Evolutionary conservation across 2,888 invertebrate species (phyloP).

Genomic region (Lycia hirtaria): DNA sequence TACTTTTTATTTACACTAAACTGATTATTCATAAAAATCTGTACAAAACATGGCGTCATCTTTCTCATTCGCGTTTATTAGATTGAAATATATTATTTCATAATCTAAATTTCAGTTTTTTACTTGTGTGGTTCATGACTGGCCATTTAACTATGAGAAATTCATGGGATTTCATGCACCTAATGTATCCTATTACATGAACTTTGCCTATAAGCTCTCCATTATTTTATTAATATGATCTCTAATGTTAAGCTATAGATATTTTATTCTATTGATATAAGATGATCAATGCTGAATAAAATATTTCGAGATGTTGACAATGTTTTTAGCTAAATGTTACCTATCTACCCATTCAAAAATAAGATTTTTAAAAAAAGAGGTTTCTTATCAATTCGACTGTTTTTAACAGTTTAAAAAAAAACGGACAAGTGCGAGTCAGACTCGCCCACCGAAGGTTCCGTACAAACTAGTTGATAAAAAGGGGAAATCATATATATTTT

Average conservation of each 20-base stretch:
- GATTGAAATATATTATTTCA: slow-evolving; percentile 14
- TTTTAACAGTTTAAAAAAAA: too few species aligned
- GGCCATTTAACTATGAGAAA: slow-evolving; percentile 1
- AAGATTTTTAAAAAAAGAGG: not conserved
- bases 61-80: not conserved
- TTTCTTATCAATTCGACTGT: too few species aligned
- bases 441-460: too few species aligned
- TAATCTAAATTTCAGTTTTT: slow-evolving; percentile 2
- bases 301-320: slow-evolving; percentile 23
- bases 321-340: slow-evolving; percentile 10
- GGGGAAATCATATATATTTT: too few species aligned
- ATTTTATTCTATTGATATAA: slow-evolving; percentile 19
- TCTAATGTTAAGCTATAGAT: slow-evolving; percentile 24
- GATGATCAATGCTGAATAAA: slow-evolving; percentile 27
- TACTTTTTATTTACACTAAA: not conserved
- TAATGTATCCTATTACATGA: slow-evolving; percentile 10
- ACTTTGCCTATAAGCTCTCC: slow-evolving; percentile 6
- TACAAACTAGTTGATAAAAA: too few species aligned
- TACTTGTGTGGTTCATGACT: not conserved
- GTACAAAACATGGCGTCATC: not conserved
- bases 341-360: too few species aligned
- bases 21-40: not conserved
- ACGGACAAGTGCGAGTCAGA: too few species aligned
- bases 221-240: slow-evolving; percentile 28
- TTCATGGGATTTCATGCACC: slow-evolving; percentile 3